Evolutionary conservation across 2,113 vertebrate genomes (phyloP).

Genomic region (Mesitornis unicolor): DNA sequence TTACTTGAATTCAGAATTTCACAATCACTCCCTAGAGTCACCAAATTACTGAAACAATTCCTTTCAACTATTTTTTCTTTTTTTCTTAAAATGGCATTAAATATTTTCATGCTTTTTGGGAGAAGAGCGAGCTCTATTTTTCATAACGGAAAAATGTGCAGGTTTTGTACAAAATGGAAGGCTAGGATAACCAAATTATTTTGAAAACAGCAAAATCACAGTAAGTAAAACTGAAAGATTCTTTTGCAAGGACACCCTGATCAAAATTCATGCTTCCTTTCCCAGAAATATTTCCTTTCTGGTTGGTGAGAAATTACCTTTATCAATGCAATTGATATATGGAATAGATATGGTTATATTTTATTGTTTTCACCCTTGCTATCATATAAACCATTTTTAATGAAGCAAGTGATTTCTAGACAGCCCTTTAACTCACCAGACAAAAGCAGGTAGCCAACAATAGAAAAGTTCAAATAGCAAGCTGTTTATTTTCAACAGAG

Average conservation of each 20-base stretch:
- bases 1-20: background rate
- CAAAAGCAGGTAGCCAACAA: background rate
- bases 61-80: background rate
- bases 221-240: background rate
- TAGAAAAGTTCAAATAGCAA: background rate
- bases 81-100: background rate
- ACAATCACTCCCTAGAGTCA: background rate
- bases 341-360: background rate
- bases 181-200: background rate
- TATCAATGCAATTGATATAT: background rate
- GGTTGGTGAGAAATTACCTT: background rate
- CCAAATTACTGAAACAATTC: background rate
- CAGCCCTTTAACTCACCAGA: background rate
- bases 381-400: background rate
- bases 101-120: background rate
- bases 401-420: background rate
- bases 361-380: background rate
- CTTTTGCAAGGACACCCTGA: background rate
- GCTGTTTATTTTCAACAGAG: background rate
- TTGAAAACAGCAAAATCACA: background rate
- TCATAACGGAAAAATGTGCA: background rate
- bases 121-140: background rate
- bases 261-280: background rate
- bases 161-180: background rate
- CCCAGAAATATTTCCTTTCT: background rate